phyloP scores from a whole-genome alignment of 1,140 invertebrate species.

The Drosophila repleta region DNA sequence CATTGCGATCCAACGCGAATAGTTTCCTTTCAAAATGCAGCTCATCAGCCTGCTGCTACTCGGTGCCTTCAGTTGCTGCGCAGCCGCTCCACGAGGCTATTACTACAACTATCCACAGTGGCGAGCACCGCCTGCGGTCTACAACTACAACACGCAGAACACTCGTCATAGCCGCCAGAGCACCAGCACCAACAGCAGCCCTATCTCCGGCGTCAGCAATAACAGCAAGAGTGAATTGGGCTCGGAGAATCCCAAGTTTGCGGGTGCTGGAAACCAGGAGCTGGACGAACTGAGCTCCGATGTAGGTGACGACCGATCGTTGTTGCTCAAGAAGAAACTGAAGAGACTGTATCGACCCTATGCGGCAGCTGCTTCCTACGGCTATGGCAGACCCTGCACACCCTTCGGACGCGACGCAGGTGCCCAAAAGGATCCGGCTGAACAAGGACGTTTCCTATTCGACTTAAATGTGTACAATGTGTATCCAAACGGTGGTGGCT shows the following conservation, averaged over 20 bases:
- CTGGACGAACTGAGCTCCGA: constrained; percentile 53
- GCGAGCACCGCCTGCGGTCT: constrained; percentile 19
- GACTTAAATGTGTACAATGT: constrained; percentile 81
- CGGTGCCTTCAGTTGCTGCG: constrained; percentile 41
- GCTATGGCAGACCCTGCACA: constrained; percentile 55
- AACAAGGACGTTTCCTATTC: constrained; percentile 76
- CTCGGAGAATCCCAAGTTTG: constrained; percentile 76
- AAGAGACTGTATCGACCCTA: constrained; percentile 51
- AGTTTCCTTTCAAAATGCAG: constrained; percentile 41
- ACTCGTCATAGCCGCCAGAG: constrained; percentile 51
- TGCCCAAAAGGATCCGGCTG: constrained; percentile 52
- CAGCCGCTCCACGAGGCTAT: constrained; percentile 51
- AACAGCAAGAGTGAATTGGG: constrained; percentile 47
- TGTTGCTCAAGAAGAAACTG: constrained; percentile 67
- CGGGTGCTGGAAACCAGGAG: constrained; percentile 71
- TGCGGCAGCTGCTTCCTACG: constrained; percentile 29
- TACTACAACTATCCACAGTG: constrained; percentile 42
- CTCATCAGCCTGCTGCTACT: constrained; percentile 52
- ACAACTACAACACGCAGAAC: constrained; percentile 23
- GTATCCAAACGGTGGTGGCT: constrained; percentile 44
- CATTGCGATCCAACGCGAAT: constrained; percentile 16
- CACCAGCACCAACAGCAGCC: constrained; percentile 17
- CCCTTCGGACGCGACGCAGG: constrained; percentile 69
- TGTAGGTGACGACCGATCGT: constrained; percentile 49
- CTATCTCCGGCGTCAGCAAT: too few relatives aligned